Base-by-base conservation (phyloP, 2,888 invertebrate genomes). In the Bugulina stolonifera region DNA sequence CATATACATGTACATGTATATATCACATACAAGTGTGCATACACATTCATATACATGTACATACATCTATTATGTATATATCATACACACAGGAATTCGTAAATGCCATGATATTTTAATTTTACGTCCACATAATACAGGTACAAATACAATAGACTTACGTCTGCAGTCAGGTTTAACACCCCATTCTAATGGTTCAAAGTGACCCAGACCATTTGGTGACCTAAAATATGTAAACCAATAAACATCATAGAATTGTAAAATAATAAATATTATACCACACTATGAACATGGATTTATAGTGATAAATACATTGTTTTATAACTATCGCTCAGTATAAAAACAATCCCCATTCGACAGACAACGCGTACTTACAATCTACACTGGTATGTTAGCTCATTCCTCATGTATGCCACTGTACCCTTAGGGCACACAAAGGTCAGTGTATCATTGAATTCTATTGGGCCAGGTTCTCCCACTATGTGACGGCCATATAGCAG, bases 351-450 rank as follows among this genome's bases (percentile, higher is more conserved):
- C 5, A 5, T 18, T 43, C 5, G 10, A 43, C 43, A 10, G 18
- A 43, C 10, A 18, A 43, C 5, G 18, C 43, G 18, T 43, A 64
- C 64, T 64, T 32, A 64, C 64, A 64, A 5, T 29, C 2, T 27
- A 64, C 64, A 64, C 32, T 32, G 64, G n/a, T 64, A 64, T 32
- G 64, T 14, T 14, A 64, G 64, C 32, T 64, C 64, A 64, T 64
- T 64, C n/a, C 64, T 27, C 32, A 14, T 14, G 64, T 29, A 64
- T 27, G 5, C 64, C 18, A 64, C 34, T 29, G 64, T 32, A 14
- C 64, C 64, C 5, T 27, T 2, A 3, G 64, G 64, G 32, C 64
- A 64, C n/a, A 64, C 32, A 64, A 64, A 64, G 2, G 64, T 64
- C 3, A 64, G 64, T 22, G 18, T 29, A n/a, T 14, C 27, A 22